Evolutionary conservation across 2,113 vertebrate species (phyloP).

Genomic region (Spizaetus ornatus): DNA sequence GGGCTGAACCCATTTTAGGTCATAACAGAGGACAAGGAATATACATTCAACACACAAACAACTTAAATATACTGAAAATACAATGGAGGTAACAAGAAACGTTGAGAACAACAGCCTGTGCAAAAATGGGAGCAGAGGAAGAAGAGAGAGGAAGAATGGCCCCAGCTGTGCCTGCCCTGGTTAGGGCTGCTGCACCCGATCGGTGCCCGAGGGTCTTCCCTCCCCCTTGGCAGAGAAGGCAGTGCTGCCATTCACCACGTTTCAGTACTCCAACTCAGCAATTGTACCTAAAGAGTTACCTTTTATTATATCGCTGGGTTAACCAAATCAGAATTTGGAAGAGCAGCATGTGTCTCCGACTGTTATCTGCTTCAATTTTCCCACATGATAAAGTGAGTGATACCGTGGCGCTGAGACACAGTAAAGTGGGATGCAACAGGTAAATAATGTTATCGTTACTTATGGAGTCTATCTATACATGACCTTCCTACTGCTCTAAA

Average conservation of each 20-base stretch:
- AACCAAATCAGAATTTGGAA: not conserved
- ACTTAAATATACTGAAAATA: not conserved
- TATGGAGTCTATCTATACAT: not conserved
- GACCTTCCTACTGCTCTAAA: not conserved
- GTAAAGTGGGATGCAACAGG: not conserved
- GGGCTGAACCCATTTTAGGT: not conserved
- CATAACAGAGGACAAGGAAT: not conserved
- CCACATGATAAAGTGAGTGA: not conserved
- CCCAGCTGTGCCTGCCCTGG: not conserved
- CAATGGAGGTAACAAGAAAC: not conserved
- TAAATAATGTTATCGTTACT: not conserved
- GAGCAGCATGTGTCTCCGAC: fast-evolving
- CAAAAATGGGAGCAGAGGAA: not conserved
- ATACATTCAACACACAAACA: not conserved
- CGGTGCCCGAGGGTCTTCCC: not conserved
- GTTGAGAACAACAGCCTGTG: not conserved
- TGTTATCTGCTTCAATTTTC: not conserved
- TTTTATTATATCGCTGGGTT: not conserved
- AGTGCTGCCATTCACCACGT: not conserved
- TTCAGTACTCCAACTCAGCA: not conserved
- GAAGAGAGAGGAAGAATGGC: not conserved
- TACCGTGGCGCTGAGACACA: not conserved
- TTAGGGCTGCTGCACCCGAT: not conserved
- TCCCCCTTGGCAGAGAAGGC: not conserved
- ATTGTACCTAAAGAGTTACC: not conserved